Evolutionary conservation across 2,797 vertebrate species (phyloP), one percentile per base, ranked within the genome.

Genomic region (Ctenopoma kingsleyae): DNA sequence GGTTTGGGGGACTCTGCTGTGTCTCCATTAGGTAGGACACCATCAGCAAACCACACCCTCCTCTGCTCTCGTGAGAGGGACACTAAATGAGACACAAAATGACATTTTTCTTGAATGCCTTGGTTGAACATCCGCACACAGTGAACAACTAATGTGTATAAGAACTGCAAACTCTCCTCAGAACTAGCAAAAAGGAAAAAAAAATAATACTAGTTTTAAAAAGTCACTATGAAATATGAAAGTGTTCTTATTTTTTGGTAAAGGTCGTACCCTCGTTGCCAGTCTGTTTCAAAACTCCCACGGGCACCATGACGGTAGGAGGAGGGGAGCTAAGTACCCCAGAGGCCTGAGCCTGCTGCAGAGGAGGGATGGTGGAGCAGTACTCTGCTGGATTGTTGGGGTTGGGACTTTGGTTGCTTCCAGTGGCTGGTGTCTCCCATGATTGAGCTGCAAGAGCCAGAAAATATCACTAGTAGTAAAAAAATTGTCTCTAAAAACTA

Each of bases 361-460:
- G 94, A 54, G 97, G 98, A 74, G 98, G 98, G 90, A 99, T 96
- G 89, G 97, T 98, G 93, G 98, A 99, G 96, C 98, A 99, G 95
- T 98, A 99, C 91, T 99, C 97, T 9, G 97, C 95, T 0, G 98
- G 97, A 93, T 99, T 99, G 94, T 99, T 99, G 87, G 98, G 98
- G 93, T 99, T 99, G 68, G 98, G 98, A 85, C 96, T 99, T 87
- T 97, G 97, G 93, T 95, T 96, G 85, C 94, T 96, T 79, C 94
- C 91, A 90, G 93, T 88, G 74, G 94, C 91, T 78, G 93, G 94
- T 64, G 94, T 96, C 92, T 98, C 96, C 95, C 95, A 96, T 43
- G 96, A 93, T 93, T 96, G 97, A 94, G 95, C 98, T 99, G 92
- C 5, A n/a, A 43, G 35, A 51, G 16, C 68, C 49, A 38, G 20